phyloP scores from a whole-genome alignment of 2,888 invertebrate genomes.

The Furcula furcula region DNA sequence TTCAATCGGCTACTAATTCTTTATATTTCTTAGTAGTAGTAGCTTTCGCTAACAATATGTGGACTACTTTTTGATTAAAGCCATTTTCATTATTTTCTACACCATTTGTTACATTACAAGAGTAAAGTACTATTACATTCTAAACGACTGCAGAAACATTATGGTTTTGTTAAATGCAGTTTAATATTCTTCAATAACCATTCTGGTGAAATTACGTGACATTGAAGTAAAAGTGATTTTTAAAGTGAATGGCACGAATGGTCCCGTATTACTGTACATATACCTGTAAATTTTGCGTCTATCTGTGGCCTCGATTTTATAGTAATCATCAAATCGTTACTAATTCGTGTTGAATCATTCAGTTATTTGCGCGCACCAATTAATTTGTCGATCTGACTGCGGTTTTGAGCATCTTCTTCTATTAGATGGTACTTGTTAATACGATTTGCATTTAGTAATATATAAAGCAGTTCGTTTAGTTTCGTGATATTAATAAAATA shows the following conservation, averaged over 20 bases:
- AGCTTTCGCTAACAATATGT: no score
- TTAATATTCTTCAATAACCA: conserved; percentile 7
- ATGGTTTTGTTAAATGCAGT: neutral
- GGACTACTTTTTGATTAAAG: no score
- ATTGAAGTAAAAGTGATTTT: conserved; percentile 4
- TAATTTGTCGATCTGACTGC: conserved; percentile 20
- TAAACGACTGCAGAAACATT: conserved; percentile 1
- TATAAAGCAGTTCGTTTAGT: no score
- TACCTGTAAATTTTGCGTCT: no score
- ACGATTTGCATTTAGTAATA: no score
- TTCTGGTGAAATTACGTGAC: conserved; percentile 8
- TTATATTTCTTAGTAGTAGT: no score
- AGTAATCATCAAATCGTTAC: conserved; percentile 26
- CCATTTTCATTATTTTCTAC: no score
- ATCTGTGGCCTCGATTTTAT: conserved; percentile 17
- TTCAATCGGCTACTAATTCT: no score
- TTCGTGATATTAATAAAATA: no score
- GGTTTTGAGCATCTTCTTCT: conserved; percentile 15
- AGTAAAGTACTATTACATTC: no score
- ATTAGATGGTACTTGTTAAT: neutral
- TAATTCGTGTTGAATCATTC: conserved; percentile 24
- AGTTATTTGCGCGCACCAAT: conserved; percentile 25
- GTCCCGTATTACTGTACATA: no score
- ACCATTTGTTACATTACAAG: no score
- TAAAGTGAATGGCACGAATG: conserved; percentile 12